Conservation (phyloP, 1,140 invertebrate species). For the Caerostris extrusa region DNA sequence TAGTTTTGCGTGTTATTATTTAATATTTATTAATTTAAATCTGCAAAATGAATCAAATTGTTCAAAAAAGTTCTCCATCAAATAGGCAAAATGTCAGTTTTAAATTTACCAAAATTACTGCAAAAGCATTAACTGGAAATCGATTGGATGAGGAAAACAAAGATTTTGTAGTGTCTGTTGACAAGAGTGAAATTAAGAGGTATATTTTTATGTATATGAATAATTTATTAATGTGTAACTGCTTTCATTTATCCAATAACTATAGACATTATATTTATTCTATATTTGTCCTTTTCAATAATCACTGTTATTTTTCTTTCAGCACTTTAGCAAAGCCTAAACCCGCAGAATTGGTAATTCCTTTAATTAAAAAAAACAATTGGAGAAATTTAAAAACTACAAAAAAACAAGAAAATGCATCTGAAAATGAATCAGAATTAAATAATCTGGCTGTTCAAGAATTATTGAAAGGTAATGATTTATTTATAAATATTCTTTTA, state of each 20-base stretch:
- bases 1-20: background rate
- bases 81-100: constrained; percentile 60
- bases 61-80: background rate
- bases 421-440: constrained; percentile 76
- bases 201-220: background rate
- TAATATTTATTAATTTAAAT: background rate
- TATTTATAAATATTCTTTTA: no score
- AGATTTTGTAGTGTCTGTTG: constrained; percentile 77
- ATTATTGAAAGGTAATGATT: constrained; percentile 69
- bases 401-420: background rate
- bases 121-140: constrained; percentile 38
- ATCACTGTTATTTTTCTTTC: constrained; percentile 44
- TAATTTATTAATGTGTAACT: background rate
- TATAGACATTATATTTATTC: background rate
- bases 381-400: constrained; percentile 78
- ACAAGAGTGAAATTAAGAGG: constrained; percentile 74
- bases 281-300: background rate
- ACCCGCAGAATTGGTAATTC: constrained; percentile 82
- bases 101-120: constrained; percentile 41
- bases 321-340: constrained; percentile 80
- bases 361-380: constrained; percentile 81
- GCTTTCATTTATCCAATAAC: no score
- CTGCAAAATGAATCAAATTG: background rate
- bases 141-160: constrained; percentile 59
- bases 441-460: constrained; percentile 75